A percentile compares a stretch with the other conserved stretches of the same genome.
phyloP scores from a whole-genome alignment of 2,797 vertebrate genomes.

The Phoebastria nigripes region DNA sequence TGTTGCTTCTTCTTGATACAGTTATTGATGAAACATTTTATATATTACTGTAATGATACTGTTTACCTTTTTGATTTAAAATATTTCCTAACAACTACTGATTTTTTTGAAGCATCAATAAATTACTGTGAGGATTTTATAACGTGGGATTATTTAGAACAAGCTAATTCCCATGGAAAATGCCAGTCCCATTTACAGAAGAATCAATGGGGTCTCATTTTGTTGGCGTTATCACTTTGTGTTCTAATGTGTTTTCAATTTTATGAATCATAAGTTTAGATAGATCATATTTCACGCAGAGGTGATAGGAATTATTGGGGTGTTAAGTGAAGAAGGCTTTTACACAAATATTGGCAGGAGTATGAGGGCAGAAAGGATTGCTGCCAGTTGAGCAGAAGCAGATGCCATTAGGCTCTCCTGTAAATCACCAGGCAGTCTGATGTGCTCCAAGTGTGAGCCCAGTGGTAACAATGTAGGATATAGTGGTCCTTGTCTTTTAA shows the following conservation, averaged over 20 bases:
- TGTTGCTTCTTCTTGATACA: neutral
- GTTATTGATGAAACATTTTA: neutral
- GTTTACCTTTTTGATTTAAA: neutral
- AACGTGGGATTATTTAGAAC: neutral
- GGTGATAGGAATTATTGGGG: neutral
- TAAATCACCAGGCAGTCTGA: neutral
- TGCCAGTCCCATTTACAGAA: neutral
- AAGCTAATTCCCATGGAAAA: neutral
- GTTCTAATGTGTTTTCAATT: neutral
- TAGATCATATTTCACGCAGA: neutral
- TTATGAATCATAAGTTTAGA: neutral
- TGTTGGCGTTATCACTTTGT: neutral
- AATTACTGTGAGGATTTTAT: neutral
- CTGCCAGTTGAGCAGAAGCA: neutral
- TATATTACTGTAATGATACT: neutral
- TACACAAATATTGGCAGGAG: neutral
- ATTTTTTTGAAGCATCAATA: neutral
- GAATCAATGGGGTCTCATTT: neutral
- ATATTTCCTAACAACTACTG: neutral
- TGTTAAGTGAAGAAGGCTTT: slow-evolving; percentile 5
- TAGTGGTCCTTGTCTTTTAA: neutral
- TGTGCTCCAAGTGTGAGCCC: neutral
- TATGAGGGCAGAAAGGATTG: neutral
- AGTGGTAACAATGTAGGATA: neutral
- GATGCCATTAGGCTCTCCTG: neutral